Base-by-base conservation (phyloP, 2,888 invertebrate genomes). In the Baccha elongata region DNA sequence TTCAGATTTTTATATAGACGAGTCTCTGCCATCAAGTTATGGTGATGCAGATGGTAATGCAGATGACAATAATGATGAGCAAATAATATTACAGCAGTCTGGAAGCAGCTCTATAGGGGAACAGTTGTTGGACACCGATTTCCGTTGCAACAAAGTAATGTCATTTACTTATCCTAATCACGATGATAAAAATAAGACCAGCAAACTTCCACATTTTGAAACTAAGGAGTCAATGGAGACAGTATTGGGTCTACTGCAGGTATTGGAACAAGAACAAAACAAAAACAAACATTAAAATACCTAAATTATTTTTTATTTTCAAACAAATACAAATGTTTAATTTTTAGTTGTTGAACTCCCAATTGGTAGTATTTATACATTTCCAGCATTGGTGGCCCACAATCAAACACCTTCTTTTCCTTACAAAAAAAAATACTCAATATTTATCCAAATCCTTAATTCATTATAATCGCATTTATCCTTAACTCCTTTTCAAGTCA, bases 1-100 rank as follows among this genome's bases (percentile, higher is more conserved):
- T 88, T 95, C 96, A 55, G 96, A 96, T 90, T 96, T 94, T 93
- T 97, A 96, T 92, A 95, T 96, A 91, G 97, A 96, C 89, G 97
- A 96, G 91, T 96, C 96, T 85, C 93, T 96, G 91, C 96, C 96
- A 76, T 95, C 96, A 88, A 96, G 96, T 90, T 93, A 95, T 91
- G 95, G 84, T 60, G 85, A 86, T 50, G 81, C 85, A 17, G 81
- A 76, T n/a, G 48, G 67, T 8, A 42, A 69, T 46, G n/a, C n/a
- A 6, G 64, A 78, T 50, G 65, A 52, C 23, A 52, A 55, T 46
- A 58, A 68, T 23, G 29, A 46, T 46, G 72, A 71, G 35, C 73
- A 62, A 40, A 15, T 32, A 60, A 3, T 48, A 19, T 26, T 55
- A 19, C 68, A 44, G 19, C 58, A 60, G 26, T 5, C 50, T 29